A percentile compares a stretch with the other conserved stretches of the same genome.
Evolutionary conservation across 2,113 vertebrate species (phyloP).

Genomic region (Archilochus colubris): DNA sequence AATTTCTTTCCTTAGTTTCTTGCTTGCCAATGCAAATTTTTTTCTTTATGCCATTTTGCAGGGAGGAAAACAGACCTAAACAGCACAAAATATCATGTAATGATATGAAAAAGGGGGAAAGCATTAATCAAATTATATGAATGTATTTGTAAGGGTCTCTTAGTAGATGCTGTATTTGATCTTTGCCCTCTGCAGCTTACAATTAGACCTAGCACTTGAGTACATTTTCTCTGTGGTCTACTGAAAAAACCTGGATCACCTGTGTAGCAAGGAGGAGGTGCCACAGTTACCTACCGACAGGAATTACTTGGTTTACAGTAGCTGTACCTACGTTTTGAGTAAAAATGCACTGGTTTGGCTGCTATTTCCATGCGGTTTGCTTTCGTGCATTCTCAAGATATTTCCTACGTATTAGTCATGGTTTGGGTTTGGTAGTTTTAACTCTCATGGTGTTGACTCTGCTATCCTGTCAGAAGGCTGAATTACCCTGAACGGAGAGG

Average conservation of each 20-base stretch:
- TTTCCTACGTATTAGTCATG: slow-evolving; percentile 31
- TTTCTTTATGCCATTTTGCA: background rate
- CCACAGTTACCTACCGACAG: background rate
- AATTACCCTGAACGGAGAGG: background rate
- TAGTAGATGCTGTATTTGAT: background rate
- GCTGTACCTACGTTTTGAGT: background rate
- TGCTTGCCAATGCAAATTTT: background rate
- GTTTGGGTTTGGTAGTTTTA: background rate
- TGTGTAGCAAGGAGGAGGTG: background rate
- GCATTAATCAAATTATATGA: background rate
- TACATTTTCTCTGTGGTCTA: background rate
- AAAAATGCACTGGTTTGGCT: background rate
- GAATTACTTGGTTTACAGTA: background rate
- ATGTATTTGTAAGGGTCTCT: background rate
- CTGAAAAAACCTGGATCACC: background rate
- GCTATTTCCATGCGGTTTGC: background rate
- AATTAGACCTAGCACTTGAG: background rate
- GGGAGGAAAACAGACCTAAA: background rate
- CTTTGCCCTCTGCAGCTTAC: background rate
- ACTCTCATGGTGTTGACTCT: background rate
- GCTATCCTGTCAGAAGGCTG: background rate
- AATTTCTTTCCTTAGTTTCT: background rate
- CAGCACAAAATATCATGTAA: background rate
- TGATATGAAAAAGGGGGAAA: background rate
- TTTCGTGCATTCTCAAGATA: slow-evolving; percentile 19